phyloP scores from a whole-genome alignment of 2,113 vertebrate species.

The Zapornia atra region DNA sequence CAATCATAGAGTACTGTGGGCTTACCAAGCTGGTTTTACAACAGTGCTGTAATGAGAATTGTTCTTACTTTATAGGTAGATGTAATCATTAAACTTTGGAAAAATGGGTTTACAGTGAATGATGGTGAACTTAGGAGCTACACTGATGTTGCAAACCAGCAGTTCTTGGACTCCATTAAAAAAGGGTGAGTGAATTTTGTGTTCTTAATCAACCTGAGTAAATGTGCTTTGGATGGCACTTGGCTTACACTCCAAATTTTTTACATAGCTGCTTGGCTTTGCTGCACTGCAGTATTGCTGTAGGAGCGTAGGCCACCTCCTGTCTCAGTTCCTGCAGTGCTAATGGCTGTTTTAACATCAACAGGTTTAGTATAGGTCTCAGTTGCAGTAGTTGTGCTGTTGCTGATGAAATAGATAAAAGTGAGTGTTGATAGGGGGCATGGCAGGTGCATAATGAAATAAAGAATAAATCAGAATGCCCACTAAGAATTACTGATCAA shows the following conservation, averaged over 20 bases:
- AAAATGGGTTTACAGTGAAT: slow-evolving; percentile 94
- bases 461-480: neutral
- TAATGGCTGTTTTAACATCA: slow-evolving; percentile 9
- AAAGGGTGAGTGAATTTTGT: slow-evolving; percentile 80
- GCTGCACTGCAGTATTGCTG: neutral
- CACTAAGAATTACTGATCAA: neutral
- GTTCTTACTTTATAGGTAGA: slow-evolving; percentile 81
- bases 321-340: neutral
- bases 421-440: neutral
- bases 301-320: neutral
- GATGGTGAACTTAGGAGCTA: slow-evolving; percentile 90
- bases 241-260: neutral
- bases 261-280: neutral
- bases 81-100: slow-evolving; percentile 93
- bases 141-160: slow-evolving; percentile 83
- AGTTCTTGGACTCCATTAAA: slow-evolving; percentile 92
- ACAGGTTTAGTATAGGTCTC: neutral
- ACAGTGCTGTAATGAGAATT: neutral
- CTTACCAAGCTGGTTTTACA: neutral
- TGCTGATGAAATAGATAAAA: slow-evolving; percentile 34
- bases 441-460: neutral
- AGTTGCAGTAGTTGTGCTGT: neutral
- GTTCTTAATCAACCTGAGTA: neutral
- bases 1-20: neutral
- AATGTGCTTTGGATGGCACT: neutral